Evolutionary conservation across 2,113 vertebrate species (phyloP).

Genomic region (Cyanoliseus patagonus): DNA sequence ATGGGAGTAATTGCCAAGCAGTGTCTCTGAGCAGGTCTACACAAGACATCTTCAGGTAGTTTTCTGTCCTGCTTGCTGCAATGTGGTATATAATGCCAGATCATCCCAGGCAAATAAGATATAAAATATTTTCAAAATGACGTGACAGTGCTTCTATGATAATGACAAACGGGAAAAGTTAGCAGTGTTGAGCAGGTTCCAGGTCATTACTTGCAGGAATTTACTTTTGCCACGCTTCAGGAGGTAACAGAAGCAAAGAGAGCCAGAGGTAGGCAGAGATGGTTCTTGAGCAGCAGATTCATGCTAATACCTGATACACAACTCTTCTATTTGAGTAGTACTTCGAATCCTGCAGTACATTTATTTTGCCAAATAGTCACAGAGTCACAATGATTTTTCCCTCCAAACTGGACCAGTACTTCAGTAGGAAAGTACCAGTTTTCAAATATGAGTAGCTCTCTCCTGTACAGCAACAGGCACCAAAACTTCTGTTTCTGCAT

Average conservation of each 20-base stretch:
- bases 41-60: background rate
- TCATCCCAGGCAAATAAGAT: background rate
- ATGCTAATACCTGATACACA: background rate
- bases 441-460: background rate
- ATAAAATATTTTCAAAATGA: background rate
- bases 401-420: background rate
- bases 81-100: rapidly evolving
- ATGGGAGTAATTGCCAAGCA: background rate
- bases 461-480: background rate
- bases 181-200: background rate
- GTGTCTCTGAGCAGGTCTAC: rapidly evolving
- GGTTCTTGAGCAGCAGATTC: background rate
- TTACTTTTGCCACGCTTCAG: background rate
- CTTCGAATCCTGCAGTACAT: background rate
- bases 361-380: background rate
- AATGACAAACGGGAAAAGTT: background rate
- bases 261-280: background rate
- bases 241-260: background rate
- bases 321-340: background rate
- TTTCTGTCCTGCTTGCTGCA: background rate
- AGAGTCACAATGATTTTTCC: background rate
- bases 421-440: background rate
- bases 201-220: background rate
- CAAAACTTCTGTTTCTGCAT: background rate
- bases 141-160: background rate